Evolutionary conservation across 2,797 vertebrate genomes (phyloP), one percentile per base, ranked within the genome.

Genomic region (Xerus rutilus): DNA sequence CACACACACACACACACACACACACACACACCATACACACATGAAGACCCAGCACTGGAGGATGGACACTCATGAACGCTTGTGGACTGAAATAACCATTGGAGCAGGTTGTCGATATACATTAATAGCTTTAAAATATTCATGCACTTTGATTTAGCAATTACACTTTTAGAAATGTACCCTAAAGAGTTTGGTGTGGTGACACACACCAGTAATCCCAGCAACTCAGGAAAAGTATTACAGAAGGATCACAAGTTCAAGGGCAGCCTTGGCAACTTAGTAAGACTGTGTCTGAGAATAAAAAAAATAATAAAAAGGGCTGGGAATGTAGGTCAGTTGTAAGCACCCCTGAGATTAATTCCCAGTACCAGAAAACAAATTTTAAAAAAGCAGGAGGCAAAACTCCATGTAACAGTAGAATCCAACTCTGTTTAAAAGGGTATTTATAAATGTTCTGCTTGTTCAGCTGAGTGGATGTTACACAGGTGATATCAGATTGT

Each of bases 81-180:
- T 17, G 49, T 74, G 12, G 21, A 52, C 11, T 73, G 32, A 17
- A 18, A 49, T 47, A 88, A 39, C 8, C 32, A 83, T 82, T 87
- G 57, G 20, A 45, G 21, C 78, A 85, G 86, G 85, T 88, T 91
- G 20, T 77, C n/a, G 72, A 77, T 72, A 39, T 45, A 7, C 32
- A 64, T 86, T 73, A 91, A 64, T 30, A 86, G 1, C 39, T 73
- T 90, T 96, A 88, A 96, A 88, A 94, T 69, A 96, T n/a, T 70
- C 82, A 91, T 47, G 69, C 3, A 72, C 32, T 84, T 85, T 85
- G 43, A 94, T 39, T 76, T 87, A 59, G 21, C 65, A 92, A 82
- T 92, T 94, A 78, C 23, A 88, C 43, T 81, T 93, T 49, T 83
- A 85, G 52, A 86, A 95, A 83, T 54, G 20, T 65, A 91, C 92